Conservation (phyloP, 92 coral and sea anemone genomes). For the Bergia puertoricense region DNA sequence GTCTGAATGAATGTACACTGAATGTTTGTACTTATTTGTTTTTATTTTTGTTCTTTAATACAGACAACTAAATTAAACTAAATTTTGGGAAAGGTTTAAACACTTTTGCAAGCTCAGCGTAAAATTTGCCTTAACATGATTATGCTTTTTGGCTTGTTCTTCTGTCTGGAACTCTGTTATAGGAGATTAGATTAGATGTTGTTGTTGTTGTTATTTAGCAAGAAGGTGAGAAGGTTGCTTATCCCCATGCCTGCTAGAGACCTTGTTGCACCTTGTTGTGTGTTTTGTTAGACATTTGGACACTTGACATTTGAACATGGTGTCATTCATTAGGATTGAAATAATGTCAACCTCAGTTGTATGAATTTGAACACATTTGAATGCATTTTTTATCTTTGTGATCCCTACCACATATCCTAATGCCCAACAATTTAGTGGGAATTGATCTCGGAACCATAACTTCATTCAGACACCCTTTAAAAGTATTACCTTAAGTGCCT, state of each 20-base stretch:
- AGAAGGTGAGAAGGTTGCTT: not conserved
- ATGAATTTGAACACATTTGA: no score
- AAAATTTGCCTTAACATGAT: no score
- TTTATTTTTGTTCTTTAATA: not conserved
- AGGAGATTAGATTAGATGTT: not conserved
- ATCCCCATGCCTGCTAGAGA: no score
- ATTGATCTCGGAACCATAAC: no score
- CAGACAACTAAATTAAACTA: not conserved
- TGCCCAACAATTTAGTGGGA: no score
- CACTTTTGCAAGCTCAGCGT: not conserved
- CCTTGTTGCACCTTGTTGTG: not conserved
- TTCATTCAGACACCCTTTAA: no score
- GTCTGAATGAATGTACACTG: not conserved
- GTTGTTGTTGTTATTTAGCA: not conserved
- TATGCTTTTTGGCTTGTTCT: not conserved
- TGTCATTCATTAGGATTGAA: not conserved
- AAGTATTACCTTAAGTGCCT: no score
- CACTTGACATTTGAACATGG: not conserved
- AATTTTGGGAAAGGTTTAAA: conserved; percentile 31
- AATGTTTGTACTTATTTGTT: not conserved
- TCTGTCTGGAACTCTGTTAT: not conserved
- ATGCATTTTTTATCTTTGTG: no score
- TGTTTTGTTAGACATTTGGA: not conserved
- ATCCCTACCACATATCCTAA: no score
- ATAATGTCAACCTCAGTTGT: not conserved